Evolutionary conservation across 2,113 vertebrate genomes (phyloP).

Genomic region (Loxodonta africana): DNA sequence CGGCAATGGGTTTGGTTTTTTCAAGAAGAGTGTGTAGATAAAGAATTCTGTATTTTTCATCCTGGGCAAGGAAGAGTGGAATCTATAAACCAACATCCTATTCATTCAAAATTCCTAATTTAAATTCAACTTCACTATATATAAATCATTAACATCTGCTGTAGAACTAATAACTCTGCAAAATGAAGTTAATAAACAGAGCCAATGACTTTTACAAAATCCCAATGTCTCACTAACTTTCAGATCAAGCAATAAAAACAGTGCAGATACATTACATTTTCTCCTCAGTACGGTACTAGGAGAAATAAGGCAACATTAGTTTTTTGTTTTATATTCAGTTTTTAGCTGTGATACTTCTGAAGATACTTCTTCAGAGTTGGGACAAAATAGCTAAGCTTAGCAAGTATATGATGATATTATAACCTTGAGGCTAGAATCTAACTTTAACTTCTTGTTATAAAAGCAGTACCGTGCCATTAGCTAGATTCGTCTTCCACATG

Average conservation of each 20-base stretch:
- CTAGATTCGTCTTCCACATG: background rate
- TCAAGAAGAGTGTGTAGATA: background rate
- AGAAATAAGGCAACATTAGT: background rate
- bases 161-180: background rate
- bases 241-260: background rate
- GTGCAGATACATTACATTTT: background rate
- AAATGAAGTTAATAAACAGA: background rate
- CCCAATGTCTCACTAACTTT: background rate
- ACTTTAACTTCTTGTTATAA: background rate
- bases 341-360: background rate
- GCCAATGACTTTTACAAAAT: conserved; percentile 14
- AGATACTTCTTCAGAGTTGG: background rate
- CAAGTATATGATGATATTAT: background rate
- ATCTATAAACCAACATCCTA: background rate
- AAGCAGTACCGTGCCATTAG: background rate
- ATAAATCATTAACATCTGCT: conserved; percentile 14
- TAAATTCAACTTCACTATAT: conserved; percentile 10
- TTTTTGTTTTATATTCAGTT: background rate
- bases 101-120: background rate
- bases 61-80: background rate
- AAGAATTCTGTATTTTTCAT: conserved; percentile 34
- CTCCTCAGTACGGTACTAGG: background rate
- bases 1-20: too few species aligned
- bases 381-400: conserved; percentile 11
- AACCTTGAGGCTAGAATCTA: background rate